Evolutionary conservation across 2,888 invertebrate genomes (phyloP).

Genomic region (Lepas anatifera): DNA sequence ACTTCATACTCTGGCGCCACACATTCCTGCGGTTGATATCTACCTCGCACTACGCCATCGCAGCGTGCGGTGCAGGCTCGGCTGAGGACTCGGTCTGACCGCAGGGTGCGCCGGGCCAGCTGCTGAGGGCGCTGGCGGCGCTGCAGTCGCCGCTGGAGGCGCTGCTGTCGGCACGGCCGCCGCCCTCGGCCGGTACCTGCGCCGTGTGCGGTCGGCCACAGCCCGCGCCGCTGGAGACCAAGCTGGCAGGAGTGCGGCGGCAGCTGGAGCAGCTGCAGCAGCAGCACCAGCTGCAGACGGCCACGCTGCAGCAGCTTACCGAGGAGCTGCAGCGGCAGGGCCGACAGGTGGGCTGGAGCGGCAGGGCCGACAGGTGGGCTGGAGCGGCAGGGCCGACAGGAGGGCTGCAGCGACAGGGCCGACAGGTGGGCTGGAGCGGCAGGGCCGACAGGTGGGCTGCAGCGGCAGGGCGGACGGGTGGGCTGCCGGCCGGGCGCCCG

Average conservation of each 20-base stretch:
- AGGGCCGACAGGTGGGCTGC: not conserved
- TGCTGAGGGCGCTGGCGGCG: slow-evolving; percentile 30
- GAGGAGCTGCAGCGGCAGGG: not conserved
- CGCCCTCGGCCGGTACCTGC: slow-evolving; percentile 38
- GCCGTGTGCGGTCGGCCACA: slow-evolving; percentile 47
- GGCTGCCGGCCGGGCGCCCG: no score
- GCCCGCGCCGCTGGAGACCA: slow-evolving; percentile 31
- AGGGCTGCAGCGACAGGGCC: no score
- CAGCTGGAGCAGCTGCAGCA: slow-evolving; percentile 53
- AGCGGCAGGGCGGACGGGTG: no score
- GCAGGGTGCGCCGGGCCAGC: slow-evolving; percentile 19
- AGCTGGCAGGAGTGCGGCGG: slow-evolving; percentile 35
- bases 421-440: slow-evolving; percentile 51
- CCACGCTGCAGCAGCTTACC: not conserved
- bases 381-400: slow-evolving; percentile 35
- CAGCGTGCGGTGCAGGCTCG: no score
- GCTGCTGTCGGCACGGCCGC: slow-evolving; percentile 28
- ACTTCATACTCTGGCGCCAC: no score
- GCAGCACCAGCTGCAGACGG: not conserved
- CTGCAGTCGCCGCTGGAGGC: slow-evolving; percentile 35
- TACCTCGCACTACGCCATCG: no score
- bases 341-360: not conserved
- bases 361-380: not conserved
- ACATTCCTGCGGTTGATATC: no score
- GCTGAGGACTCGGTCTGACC: not conserved